Conservation (phyloP, 2,888 invertebrate species). For the Cheilosia pagana region DNA sequence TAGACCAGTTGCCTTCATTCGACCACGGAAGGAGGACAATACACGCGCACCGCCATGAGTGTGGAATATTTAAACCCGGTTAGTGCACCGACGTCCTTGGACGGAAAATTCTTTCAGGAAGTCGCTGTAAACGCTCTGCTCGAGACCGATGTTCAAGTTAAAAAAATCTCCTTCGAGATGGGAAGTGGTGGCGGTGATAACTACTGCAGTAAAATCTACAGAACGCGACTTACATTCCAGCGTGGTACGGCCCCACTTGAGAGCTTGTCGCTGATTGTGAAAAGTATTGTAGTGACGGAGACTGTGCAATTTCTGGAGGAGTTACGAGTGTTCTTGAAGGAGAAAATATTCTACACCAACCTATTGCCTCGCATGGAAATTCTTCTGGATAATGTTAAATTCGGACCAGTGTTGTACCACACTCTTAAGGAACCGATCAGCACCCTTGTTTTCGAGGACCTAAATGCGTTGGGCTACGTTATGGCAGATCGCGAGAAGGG, state of each 20-base stretch:
- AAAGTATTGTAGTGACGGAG: slow-evolving; percentile 74
- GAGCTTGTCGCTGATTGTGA: slow-evolving; percentile 76
- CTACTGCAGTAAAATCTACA: slow-evolving; percentile 77
- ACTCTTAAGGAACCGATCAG: slow-evolving; percentile 53
- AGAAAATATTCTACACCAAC: slow-evolving; percentile 79
- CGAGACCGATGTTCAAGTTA: slow-evolving; percentile 42
- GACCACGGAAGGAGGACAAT: no score
- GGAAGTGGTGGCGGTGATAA: slow-evolving; percentile 76
- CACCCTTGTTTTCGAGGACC: slow-evolving; percentile 79
- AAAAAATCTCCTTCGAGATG: slow-evolving; percentile 62
- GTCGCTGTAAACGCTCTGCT: slow-evolving; percentile 70
- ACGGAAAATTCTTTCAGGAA: slow-evolving; percentile 73
- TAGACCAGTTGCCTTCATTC: no score
- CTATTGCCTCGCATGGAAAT: slow-evolving; percentile 81
- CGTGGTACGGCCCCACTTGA: slow-evolving; percentile 13
- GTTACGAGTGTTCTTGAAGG: slow-evolving; percentile 81
- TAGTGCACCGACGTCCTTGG: slow-evolving; percentile 52
- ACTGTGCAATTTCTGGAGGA: slow-evolving; percentile 78
- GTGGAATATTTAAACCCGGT: slow-evolving; percentile 63
- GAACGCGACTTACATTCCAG: slow-evolving; percentile 66
- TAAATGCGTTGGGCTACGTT: slow-evolving; percentile 84
- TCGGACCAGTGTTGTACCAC: slow-evolving; percentile 73
- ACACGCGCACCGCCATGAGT: slow-evolving; percentile 30
- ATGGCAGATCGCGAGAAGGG: slow-evolving; percentile 84
- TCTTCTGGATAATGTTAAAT: slow-evolving; percentile 76